Evolutionary conservation across 2,888 invertebrate genomes (phyloP).

Genomic region (Noctuana brunneofusca): DNA sequence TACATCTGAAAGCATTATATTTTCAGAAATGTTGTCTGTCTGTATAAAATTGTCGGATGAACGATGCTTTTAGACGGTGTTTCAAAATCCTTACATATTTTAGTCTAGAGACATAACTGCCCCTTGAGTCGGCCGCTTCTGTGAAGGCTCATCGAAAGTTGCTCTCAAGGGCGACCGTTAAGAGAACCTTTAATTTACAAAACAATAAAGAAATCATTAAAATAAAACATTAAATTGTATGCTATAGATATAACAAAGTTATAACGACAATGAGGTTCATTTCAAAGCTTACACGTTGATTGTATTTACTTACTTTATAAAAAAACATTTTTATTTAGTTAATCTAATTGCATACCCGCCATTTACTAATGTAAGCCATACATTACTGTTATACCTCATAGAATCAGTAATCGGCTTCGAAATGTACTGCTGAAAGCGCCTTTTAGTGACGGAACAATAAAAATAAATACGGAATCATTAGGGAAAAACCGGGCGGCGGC

Average conservation of each 20-base stretch:
- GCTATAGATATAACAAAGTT: background rate
- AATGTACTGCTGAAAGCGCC: background rate
- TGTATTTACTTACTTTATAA: too few relatives aligned
- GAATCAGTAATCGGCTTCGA: background rate
- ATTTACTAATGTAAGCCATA: too few relatives aligned
- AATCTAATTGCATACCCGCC: too few relatives aligned
- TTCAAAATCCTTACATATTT: conserved; percentile 5
- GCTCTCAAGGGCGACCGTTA: conserved; percentile 11
- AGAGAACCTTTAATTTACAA: conserved; percentile 4
- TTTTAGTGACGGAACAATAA: conserved; percentile 20
- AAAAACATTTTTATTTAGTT: too few relatives aligned
- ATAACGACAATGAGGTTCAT: too few relatives aligned
- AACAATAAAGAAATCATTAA: background rate
- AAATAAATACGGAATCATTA: conserved; percentile 28
- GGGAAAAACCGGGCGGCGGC: background rate
- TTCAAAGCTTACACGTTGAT: too few relatives aligned
- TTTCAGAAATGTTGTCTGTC: too few relatives aligned
- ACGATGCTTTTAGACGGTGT: background rate
- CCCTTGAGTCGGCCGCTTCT: conserved; percentile 14
- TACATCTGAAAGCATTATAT: too few relatives aligned
- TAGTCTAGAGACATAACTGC: background rate
- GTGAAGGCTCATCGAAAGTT: conserved; percentile 11
- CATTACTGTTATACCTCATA: background rate
- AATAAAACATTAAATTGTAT: background rate
- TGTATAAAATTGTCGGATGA: background rate